Evolutionary conservation across 2,797 vertebrate genomes (phyloP), one percentile per base, ranked within the genome.

Genomic region (Atherinosoma microstoma): DNA sequence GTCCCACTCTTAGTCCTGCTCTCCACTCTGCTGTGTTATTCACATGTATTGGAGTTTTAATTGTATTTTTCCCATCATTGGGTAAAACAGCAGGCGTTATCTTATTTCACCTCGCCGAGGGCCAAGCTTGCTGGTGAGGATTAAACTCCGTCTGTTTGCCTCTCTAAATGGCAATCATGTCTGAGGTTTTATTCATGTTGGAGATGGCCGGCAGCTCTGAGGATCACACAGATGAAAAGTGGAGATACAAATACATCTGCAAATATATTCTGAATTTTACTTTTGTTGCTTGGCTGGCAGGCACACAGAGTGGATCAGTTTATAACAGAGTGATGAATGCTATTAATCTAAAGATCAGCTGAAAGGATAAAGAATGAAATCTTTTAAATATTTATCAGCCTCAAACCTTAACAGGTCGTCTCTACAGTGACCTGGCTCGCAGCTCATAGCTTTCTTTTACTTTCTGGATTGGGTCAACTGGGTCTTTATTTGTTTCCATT

Each of bases 81-180:
- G 42, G 12, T n/a, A 42, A 61, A 71, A 64, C 67, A 70, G 64
- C 58, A 59, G 61, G 65, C 36, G 16, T 22, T 15, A 10, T 79
- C 30, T 20, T n/a, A 27, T 64, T 75, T 68, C 56, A 65, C 70
- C 61, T 80, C 69, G 65, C 79, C 79, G 6, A 29, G 9, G 69
- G 80, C 69, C 58, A 58, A 38, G 73, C 65, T 70, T 12, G n/a
- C 56, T 67, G 70, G 64, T 29, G 24, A 56, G 67, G 79, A 88
- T 80, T 73, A 73, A 83, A 66, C 24, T 51, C 35, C 42, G 61
- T 70, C 67, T 42, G 42, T 80, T 73, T 82, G 42, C 63, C 30
- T 71, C 60, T 78, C 58, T 76, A 68, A 82, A 72, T 74, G 58
- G 24, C 40, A 54, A 80, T 75, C 76, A 60, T 70, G 78, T 88